A percentile compares a stretch with the other conserved stretches of the same genome.
phyloP scores from a whole-genome alignment of 2,113 vertebrate genomes.

The Madoqua kirkii region DNA sequence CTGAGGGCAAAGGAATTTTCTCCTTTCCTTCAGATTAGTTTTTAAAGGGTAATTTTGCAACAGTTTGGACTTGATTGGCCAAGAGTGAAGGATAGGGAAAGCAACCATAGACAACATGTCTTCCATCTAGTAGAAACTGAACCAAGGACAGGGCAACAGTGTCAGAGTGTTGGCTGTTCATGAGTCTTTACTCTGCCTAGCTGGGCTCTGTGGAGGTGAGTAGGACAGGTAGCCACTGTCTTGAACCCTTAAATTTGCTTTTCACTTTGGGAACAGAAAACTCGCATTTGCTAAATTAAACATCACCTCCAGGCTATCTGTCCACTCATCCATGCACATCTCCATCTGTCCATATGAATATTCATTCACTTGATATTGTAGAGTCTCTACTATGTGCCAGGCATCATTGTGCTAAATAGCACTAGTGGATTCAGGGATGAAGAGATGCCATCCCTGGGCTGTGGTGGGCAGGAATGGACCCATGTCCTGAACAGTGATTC shows the following conservation, averaged over 20 bases:
- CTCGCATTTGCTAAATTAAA: background rate
- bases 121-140: background rate
- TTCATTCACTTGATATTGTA: background rate
- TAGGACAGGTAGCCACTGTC: background rate
- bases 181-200: background rate
- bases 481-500: background rate
- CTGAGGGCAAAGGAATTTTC: background rate
- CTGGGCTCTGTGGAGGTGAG: background rate
- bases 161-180: background rate
- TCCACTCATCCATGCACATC: background rate
- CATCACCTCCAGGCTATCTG: background rate
- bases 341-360: background rate
- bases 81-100: background rate
- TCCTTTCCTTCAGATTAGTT: background rate
- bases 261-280: background rate
- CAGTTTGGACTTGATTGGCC: background rate
- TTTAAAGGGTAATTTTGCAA: conserved; percentile 24
- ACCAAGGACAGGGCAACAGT: background rate
- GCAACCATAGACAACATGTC: background rate
- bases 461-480: background rate
- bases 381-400: background rate
- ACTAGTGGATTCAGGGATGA: background rate
- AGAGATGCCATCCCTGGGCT: background rate
- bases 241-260: background rate
- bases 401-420: background rate